phyloP scores from a whole-genome alignment of 1,140 invertebrate genomes.

The Atta texana region DNA sequence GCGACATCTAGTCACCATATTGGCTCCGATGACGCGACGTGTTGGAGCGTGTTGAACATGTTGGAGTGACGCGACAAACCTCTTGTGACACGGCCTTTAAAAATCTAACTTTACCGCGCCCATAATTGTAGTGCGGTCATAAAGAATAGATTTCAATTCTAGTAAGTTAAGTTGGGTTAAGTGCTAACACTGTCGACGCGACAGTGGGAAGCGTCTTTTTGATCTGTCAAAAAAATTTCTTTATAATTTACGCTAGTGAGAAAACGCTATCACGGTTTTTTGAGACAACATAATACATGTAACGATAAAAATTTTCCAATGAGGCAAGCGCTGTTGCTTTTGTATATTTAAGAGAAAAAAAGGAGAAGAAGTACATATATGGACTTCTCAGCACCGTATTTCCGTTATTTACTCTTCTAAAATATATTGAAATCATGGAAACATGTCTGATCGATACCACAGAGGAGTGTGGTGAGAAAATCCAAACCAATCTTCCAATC shows the following conservation, averaged over 20 bases:
- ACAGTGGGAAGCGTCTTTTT: neutral
- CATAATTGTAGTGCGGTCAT: too few species aligned
- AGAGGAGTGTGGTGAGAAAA: conserved; percentile 77
- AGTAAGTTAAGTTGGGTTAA: too few species aligned
- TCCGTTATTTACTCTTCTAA: neutral
- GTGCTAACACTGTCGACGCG: neutral
- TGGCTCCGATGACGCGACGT: too few species aligned
- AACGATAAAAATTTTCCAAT: neutral
- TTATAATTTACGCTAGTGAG: neutral
- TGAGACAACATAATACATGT: neutral
- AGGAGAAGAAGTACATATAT: neutral
- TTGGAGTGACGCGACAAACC: too few species aligned
- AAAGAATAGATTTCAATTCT: too few species aligned
- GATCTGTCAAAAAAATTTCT: neutral
- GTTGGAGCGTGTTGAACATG: too few species aligned
- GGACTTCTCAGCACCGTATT: neutral
- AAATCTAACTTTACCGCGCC: too few species aligned
- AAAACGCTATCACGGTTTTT: neutral
- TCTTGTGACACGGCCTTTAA: too few species aligned
- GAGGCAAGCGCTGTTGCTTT: neutral
- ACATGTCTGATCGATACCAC: conserved; percentile 67
- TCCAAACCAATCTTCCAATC: conserved; percentile 60
- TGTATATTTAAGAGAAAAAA: neutral
- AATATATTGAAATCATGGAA: conserved; percentile 74
- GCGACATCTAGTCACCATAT: too few species aligned